Evolutionary conservation across 2,888 invertebrate species (phyloP), one percentile per base, ranked within the genome.

Genomic region (Morpho deidamia): DNA sequence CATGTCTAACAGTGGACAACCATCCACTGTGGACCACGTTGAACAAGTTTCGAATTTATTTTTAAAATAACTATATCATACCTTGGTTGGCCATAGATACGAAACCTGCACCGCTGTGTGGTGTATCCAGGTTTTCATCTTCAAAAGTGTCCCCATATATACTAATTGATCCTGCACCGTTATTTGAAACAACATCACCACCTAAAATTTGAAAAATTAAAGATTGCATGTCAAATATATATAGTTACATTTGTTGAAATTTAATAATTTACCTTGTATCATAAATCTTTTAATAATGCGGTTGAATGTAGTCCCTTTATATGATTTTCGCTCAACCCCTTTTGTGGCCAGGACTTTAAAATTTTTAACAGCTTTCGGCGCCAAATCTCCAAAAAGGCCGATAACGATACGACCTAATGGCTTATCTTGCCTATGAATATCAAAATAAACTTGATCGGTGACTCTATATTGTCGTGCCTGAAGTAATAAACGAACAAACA

Each of bases 51-150:
- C 14, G 5, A 23, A 23, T 23, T 23, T 23, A 23, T 23, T 23
- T 23, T 23, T 23, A 23, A 23, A 23, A 23, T 23, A 23, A 5
- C 23, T 23, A 5, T 23, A 32, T 58, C 35, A 52, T 65, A 85
- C 94, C 94, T 71, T 92, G 92, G 78, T 98, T 98, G 1, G 97
- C 98, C 98, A 98, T 97, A 62, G 96, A 96, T 40, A 98, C 86
- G 81, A 96, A 95, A 53, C 98, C 97, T 2, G 96, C 92, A 9
- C 92, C 92, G 58, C 92, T 93, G 72, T 97, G 97, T 68, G 94
- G 93, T 5, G 97, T 91, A 33, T 91, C 91, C 67, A 97, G 93
- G 71, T 94, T 96, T 80, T 98, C 98, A 78, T 98, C 97, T 11
- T 94, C 92, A 76, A 97, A 98, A 63, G 92, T 92, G 60, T 93